Percentiles rank a stretch among this genome's conserved stretches.
Conservation (phyloP, 2,888 invertebrate genomes). For the Baronia brevicornis region DNA sequence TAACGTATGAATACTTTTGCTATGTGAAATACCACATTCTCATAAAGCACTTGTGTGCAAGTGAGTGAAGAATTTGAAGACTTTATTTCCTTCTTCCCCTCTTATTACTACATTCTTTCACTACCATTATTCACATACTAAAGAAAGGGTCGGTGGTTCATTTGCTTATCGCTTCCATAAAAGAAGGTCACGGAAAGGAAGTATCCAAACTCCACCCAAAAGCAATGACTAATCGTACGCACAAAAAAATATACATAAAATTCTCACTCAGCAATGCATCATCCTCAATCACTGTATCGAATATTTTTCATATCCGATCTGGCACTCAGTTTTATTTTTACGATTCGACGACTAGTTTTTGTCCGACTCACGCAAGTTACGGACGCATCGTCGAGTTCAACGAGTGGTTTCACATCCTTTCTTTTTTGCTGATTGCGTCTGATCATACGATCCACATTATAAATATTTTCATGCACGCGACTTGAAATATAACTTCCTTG, state of each 20-base stretch:
- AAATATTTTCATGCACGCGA: constrained; percentile 11
- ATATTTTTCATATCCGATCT: constrained; percentile 35
- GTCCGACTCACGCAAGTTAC: constrained; percentile 40
- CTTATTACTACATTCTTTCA: too few species aligned
- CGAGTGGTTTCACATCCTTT: constrained; percentile 28
- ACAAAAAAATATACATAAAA: constrained; percentile 4
- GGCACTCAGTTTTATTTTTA: constrained; percentile 36
- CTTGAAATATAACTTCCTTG: constrained; percentile 12
- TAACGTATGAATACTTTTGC: too few species aligned
- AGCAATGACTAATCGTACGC: constrained; percentile 6
- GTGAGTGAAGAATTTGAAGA: too few species aligned
- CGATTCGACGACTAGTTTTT: constrained; percentile 37
- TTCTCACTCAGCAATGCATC: constrained; percentile 27
- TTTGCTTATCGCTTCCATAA: too few species aligned
- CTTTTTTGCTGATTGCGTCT: constrained; percentile 42
- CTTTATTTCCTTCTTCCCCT: too few species aligned
- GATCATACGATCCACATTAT: constrained; percentile 22
- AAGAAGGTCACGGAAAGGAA: not conserved
- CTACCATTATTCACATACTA: too few species aligned
- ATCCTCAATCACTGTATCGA: constrained; percentile 33
- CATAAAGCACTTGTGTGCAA: too few species aligned
- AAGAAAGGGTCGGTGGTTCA: too few species aligned
- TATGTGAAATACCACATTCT: too few species aligned
- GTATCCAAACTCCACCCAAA: not conserved
- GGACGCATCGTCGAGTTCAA: constrained; percentile 21